Conservation (phyloP, 2,888 invertebrate species). For the Teinopalpus imperialis region DNA sequence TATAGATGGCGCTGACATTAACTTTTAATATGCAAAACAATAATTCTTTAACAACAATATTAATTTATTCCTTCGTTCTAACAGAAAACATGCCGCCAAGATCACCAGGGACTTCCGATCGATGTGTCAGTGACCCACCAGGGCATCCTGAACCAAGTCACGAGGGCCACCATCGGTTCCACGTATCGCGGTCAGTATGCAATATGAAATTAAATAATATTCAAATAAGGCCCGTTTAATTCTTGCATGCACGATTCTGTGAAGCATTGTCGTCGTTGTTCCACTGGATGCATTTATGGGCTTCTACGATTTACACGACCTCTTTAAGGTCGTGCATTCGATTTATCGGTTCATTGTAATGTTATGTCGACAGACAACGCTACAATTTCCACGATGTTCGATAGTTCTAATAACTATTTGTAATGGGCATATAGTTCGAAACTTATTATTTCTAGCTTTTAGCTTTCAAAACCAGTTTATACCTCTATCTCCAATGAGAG, state of each 20-base stretch:
- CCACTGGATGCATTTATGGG: constrained; percentile 13
- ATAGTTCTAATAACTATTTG: background rate
- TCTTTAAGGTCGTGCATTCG: constrained; percentile 22
- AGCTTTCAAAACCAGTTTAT: no score
- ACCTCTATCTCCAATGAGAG: no score
- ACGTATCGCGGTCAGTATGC: constrained; percentile 75
- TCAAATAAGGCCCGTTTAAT: constrained; percentile 36
- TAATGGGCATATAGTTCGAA: no score
- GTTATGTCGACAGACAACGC: background rate
- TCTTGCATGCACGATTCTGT: constrained; percentile 36
- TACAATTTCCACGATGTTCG: background rate
- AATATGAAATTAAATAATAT: constrained; percentile 51
- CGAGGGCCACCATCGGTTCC: constrained; percentile 58
- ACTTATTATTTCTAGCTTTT: no score
- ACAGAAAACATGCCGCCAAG: constrained; percentile 76
- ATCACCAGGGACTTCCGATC: constrained; percentile 48
- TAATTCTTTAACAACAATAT: constrained; percentile 8
- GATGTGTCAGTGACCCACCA: constrained; percentile 59
- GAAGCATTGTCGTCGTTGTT: constrained; percentile 26
- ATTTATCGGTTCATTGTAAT: constrained; percentile 14
- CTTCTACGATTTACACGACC: constrained; percentile 24
- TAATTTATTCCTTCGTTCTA: constrained; percentile 34
- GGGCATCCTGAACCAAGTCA: constrained; percentile 62
- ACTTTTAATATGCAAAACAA: constrained; percentile 18
- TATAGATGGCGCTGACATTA: constrained; percentile 46